Conservation (phyloP, 1,140 invertebrate genomes). For the Batillaria attramentaria region DNA sequence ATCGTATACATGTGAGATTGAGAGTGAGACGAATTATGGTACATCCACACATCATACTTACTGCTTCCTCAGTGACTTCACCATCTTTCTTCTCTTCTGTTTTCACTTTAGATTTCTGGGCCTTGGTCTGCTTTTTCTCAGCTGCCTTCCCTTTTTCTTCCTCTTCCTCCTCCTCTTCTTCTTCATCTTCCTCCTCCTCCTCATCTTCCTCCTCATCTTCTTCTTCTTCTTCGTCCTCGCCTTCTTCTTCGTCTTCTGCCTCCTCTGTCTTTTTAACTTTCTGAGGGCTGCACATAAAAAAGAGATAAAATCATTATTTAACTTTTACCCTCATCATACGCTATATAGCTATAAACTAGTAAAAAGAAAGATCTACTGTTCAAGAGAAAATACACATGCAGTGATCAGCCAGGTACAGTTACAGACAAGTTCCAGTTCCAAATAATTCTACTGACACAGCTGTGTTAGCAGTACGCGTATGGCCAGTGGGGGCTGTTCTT, state of each 20-base stretch:
- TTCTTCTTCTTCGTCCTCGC: constrained; percentile 19
- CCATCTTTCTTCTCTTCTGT: background rate
- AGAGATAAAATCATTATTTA: background rate
- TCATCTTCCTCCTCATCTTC: constrained; percentile 22
- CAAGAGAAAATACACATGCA: too few relatives aligned
- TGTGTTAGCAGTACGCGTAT: too few relatives aligned
- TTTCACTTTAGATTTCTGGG: background rate
- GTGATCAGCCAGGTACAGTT: too few relatives aligned
- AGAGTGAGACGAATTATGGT: background rate
- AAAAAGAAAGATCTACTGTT: too few relatives aligned
- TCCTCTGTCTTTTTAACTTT: background rate
- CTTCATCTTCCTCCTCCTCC: constrained; percentile 23
- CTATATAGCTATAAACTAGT: too few relatives aligned
- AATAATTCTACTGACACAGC: too few relatives aligned
- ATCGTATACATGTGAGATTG: background rate
- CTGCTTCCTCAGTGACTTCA: background rate
- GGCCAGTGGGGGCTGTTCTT: too few relatives aligned
- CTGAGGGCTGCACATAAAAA: background rate
- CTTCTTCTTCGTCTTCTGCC: constrained; percentile 24
- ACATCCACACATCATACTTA: too few relatives aligned
- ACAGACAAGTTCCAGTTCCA: too few relatives aligned
- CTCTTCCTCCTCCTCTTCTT: constrained; percentile 39
- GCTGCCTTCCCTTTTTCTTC: constrained; percentile 36
- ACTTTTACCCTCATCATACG: too few relatives aligned
- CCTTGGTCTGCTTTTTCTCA: constrained; percentile 3